A percentile compares a stretch with the other conserved stretches of the same genome.
These are phyloP conservation scores for Carabus problematicus DNA, from an alignment of 2,888 invertebrate genomes.

Conservation along the genomic window DNA sequence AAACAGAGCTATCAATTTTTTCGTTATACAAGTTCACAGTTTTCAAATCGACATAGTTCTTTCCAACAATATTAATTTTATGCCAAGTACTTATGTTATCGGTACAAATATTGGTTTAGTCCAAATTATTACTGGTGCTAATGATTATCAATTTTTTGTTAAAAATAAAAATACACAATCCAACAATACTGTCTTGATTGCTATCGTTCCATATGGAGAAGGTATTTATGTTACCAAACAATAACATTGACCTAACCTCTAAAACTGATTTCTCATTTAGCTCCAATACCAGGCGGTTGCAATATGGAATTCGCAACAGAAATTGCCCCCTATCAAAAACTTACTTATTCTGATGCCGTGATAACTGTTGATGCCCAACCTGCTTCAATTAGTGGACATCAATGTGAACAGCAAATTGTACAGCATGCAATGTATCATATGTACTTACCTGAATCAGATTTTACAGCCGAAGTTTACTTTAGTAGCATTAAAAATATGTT, in stretches of 20 bases:
- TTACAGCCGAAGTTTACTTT: conserved; percentile 66
- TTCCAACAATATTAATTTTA: conserved; percentile 58
- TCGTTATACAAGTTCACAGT: conserved; percentile 72
- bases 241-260: conserved; percentile 42
- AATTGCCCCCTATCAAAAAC: conserved; percentile 67
- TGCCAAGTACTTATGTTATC: conserved; percentile 55
- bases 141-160: conserved; percentile 56
- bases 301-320: conserved; percentile 70
- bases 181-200: conserved; percentile 48
- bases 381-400: conserved; percentile 56
- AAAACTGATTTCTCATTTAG: conserved; percentile 58
- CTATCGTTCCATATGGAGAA: conserved; percentile 27
- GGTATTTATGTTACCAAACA: conserved; percentile 44
- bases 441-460: conserved; percentile 67
- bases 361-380: conserved; percentile 66
- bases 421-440: conserved; percentile 65
- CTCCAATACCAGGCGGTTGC: conserved; percentile 81
- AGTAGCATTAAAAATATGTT: conserved; percentile 67
- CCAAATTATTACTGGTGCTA: conserved; percentile 51
- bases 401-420: conserved; percentile 57
- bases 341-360: conserved; percentile 56
- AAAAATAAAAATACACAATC: conserved; percentile 57
- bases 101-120: conserved; percentile 71
- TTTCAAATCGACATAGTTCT: conserved; percentile 65
- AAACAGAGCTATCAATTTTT: conserved; percentile 60